Evolutionary conservation across 2,888 invertebrate genomes (phyloP), one percentile per base, ranked within the genome.

Genomic region (Colostygia pectinataria): DNA sequence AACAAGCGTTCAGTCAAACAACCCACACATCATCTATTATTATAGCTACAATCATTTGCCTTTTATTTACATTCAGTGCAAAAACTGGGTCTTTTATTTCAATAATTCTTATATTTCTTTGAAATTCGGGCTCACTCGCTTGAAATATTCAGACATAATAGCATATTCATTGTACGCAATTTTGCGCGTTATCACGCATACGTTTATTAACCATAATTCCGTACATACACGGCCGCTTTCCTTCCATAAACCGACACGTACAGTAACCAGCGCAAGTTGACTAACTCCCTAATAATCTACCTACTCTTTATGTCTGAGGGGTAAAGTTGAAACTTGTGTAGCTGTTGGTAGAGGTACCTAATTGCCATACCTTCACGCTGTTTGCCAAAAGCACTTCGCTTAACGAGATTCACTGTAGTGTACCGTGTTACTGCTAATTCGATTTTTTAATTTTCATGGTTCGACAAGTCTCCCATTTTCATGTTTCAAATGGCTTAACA

Each of bases 361-460:
- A 83, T 81, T 77, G 75, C 66, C 65, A 54, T 66, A 73, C 75
- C 74, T 74, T 71, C 59, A 68, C 69, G 63, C 64, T 63, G 71
- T 75, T 75, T 74, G 71, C 74, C 68, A 69, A 70, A 77, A 76
- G 72, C 69, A 76, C 74, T 80, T 63, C 51, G 55, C 43, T 70
- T 76, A 77, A 76, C 73, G 71, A 74, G 73, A 67, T 61, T 53
- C 63, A 43, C 56, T 66, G 54, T 56, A 42, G 59, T 58, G 57
- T 37, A 38, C 55, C 25, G 42, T 59, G 57, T 49, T 59, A 61
- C 43, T 56, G 67, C 61, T 54, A 52, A 59, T 57, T 59, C 49
- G 44, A 38, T 55, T 59, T 57, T 57, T 59, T 55, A 42, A 59
- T 55, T 51, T 54, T 47, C 31, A 24, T 10, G 15, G 20, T 45